Conservation (phyloP, 2,888 invertebrate species). For the Lissonota sp. region DNA sequence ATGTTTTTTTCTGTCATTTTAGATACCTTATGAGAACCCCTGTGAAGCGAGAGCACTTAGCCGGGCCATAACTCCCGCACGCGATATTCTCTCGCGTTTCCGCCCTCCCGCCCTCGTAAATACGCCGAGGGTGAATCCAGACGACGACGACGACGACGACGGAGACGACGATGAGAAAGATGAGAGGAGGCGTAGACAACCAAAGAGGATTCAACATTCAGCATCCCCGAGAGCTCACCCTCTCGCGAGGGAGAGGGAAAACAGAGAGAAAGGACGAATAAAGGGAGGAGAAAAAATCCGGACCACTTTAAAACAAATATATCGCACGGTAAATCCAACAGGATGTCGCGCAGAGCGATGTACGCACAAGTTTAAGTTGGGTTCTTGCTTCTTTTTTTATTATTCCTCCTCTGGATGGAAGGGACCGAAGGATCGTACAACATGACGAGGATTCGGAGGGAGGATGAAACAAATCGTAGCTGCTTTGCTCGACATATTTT, state of each 20-base stretch:
- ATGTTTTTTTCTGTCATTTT: slow-evolving; percentile 9
- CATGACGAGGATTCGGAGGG: slow-evolving; percentile 34
- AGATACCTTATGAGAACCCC: slow-evolving; percentile 57
- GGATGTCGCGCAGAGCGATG: slow-evolving; percentile 73
- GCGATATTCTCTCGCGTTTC: slow-evolving; percentile 76
- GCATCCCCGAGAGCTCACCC: slow-evolving; percentile 25
- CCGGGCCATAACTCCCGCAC: slow-evolving; percentile 80
- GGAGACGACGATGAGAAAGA: slow-evolving; percentile 30
- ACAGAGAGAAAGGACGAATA: slow-evolving; percentile 12
- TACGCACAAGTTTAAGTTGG: slow-evolving; percentile 44
- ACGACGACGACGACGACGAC: slow-evolving; percentile 27
- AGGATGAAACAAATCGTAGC: slow-evolving; percentile 77
- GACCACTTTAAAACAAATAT: slow-evolving; percentile 83
- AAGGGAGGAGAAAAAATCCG: slow-evolving; percentile 54
- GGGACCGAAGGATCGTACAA: slow-evolving; percentile 10
- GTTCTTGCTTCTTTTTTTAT: not conserved
- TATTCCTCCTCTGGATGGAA: not conserved
- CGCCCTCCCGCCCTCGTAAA: slow-evolving; percentile 79
- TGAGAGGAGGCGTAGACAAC: slow-evolving; percentile 43
- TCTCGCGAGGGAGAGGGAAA: slow-evolving; percentile 19
- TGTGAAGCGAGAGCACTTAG: slow-evolving; percentile 76
- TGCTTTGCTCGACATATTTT: slow-evolving; percentile 81
- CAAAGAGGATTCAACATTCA: slow-evolving; percentile 28
- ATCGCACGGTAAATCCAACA: slow-evolving; percentile 82
- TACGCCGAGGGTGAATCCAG: slow-evolving; percentile 70